A percentile compares a stretch with the other conserved stretches of the same genome.
These are phyloP conservation scores for Heterotis niloticus DNA, from an alignment of 2,113 vertebrate species.

Conservation along the genomic window DNA sequence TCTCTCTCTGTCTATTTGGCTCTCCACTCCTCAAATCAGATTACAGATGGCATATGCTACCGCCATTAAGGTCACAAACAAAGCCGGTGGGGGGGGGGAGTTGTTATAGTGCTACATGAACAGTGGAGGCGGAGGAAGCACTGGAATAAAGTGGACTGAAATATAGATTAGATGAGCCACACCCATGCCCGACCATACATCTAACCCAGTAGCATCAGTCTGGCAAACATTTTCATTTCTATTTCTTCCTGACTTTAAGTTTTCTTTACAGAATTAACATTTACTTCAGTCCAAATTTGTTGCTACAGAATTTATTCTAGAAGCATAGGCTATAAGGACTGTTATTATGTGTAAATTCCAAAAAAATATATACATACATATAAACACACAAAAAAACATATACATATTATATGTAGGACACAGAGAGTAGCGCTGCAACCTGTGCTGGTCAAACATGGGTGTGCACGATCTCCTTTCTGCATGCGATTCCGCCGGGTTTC, in stretches of 20 bases:
- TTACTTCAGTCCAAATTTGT: too few relatives aligned
- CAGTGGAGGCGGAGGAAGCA: not conserved
- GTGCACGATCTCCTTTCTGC: too few relatives aligned
- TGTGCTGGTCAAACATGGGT: too few relatives aligned
- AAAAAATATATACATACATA: too few relatives aligned
- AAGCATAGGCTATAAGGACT: too few relatives aligned
- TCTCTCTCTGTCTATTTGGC: too few relatives aligned
- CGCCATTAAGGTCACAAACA: constrained; percentile 56
- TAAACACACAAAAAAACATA: too few relatives aligned
- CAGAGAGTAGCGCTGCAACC: too few relatives aligned
- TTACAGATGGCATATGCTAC: constrained; percentile 62
- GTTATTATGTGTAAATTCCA: too few relatives aligned
- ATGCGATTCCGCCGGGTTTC: not conserved
- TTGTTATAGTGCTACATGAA: constrained; percentile 31
- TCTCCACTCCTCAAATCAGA: constrained; percentile 53
- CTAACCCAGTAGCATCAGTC: not conserved
- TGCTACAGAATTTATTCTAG: too few relatives aligned
- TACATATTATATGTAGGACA: too few relatives aligned
- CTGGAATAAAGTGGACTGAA: not conserved
- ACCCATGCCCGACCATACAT: not conserved
- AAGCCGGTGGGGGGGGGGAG: constrained; percentile 23
- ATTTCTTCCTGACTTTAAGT: not conserved
- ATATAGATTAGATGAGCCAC: not conserved
- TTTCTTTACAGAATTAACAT: not conserved
- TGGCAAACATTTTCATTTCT: not conserved